Percentiles rank a stretch among this genome's conserved stretches.
phyloP scores from a whole-genome alignment of 2,113 vertebrate species.

The Sebastes schlegelii region DNA sequence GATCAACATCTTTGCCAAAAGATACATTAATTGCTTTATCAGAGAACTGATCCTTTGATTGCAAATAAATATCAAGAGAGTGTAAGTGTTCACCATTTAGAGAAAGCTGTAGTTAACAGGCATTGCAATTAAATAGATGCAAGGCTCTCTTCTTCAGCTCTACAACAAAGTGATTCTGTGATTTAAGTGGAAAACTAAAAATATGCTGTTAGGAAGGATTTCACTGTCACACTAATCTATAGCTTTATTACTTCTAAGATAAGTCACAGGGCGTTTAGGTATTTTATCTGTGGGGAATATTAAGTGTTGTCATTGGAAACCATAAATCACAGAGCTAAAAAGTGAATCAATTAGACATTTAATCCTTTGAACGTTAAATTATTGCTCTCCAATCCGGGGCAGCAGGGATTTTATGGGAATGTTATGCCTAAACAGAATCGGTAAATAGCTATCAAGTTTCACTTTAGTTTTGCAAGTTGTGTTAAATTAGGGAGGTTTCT shows the following conservation, averaged over 20 bases:
- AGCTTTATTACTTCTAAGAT: conserved; percentile 10
- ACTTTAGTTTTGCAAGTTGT: conserved; percentile 38
- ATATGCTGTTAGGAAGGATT: conserved; percentile 13
- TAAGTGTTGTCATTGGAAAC: conserved; percentile 2
- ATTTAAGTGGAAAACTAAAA: conserved; percentile 19
- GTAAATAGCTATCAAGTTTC: conserved; percentile 35
- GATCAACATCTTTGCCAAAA: background rate
- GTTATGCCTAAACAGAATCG: conserved; percentile 27
- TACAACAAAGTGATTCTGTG: background rate
- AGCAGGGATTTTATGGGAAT: conserved; percentile 19
- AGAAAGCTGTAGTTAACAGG: conserved; percentile 14
- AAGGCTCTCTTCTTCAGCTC: conserved; percentile 6
- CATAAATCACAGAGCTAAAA: background rate
- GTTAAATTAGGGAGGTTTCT: conserved; percentile 43
- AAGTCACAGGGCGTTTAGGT: conserved; percentile 8
- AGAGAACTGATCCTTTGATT: conserved; percentile 16
- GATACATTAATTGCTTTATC: background rate
- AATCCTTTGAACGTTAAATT: conserved; percentile 18
- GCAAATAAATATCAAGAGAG: conserved; percentile 12
- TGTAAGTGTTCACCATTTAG: background rate
- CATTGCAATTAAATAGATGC: conserved; percentile 4
- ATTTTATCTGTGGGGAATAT: conserved; percentile 3
- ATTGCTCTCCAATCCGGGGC: background rate
- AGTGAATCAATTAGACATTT: conserved; percentile 2
- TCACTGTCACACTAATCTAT: conserved; percentile 21